Evolutionary conservation across 2,797 vertebrate species (phyloP).

Genomic region (Spondyliosoma cantharus): DNA sequence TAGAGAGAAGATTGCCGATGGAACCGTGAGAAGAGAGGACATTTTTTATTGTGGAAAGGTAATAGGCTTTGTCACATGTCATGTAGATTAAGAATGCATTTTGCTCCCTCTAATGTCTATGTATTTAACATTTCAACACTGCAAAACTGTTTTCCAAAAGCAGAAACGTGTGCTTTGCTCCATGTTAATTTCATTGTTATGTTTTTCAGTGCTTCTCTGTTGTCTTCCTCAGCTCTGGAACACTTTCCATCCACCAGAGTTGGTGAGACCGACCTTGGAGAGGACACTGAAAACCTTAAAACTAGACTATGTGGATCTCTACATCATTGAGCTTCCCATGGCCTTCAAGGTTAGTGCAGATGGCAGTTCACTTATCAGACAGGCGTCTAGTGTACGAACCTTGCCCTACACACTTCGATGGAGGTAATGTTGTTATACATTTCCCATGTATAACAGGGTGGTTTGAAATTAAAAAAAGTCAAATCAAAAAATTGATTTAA

Average conservation of each 20-base stretch:
- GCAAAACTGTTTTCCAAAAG: background rate
- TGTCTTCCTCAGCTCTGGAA: constrained; percentile 88
- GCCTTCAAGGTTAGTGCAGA: constrained; percentile 89
- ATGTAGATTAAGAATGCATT: background rate
- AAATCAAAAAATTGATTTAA: too few species aligned
- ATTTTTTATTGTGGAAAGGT: constrained; percentile 98
- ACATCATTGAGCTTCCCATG: constrained; percentile 93
- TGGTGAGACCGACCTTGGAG: constrained; percentile 90
- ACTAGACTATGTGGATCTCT: constrained; percentile 94
- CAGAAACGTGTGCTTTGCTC: background rate
- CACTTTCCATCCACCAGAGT: constrained; percentile 87
- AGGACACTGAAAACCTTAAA: constrained; percentile 86
- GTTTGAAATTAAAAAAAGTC: too few species aligned
- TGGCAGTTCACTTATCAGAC: background rate
- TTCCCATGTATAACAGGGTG: background rate
- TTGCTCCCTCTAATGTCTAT: background rate
- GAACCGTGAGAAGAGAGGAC: constrained; percentile 90
- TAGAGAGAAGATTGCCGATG: constrained; percentile 91
- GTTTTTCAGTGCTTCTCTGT: background rate
- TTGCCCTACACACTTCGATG: background rate
- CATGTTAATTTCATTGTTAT: background rate
- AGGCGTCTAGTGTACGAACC: background rate
- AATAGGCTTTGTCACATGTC: background rate
- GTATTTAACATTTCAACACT: background rate
- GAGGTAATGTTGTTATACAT: background rate